phyloP scores from a whole-genome alignment of 2,888 invertebrate genomes.

The Microctonus aethiopoides region DNA sequence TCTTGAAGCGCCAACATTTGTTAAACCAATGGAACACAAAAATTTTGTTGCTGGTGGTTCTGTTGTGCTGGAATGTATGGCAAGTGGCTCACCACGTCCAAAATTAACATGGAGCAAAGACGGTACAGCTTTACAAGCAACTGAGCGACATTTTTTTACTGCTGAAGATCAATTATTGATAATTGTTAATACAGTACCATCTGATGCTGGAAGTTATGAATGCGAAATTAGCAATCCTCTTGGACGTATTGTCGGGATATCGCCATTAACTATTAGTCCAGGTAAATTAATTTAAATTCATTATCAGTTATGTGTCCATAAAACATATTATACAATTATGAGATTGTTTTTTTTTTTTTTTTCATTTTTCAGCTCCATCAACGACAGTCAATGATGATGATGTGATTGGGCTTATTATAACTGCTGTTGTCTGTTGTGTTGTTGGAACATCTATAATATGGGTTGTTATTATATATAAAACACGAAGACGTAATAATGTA shows the following conservation, averaged over 20 bases:
- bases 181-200: conserved; percentile 81
- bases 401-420: conserved; percentile 87
- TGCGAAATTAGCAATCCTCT: conserved; percentile 90
- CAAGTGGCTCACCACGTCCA: conserved; percentile 86
- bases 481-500: conserved; percentile 75
- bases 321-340: not conserved
- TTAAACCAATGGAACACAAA: conserved; percentile 86
- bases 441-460: conserved; percentile 91
- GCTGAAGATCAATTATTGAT: conserved; percentile 88
- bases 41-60: conserved; percentile 84
- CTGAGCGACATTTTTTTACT: conserved; percentile 87
- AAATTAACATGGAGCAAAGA: conserved; percentile 88
- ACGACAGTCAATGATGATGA: conserved; percentile 76
- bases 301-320: not conserved
- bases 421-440: conserved; percentile 90
- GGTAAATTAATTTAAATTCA: conserved; percentile 55
- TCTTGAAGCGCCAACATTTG: conserved; percentile 86
- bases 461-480: conserved; percentile 91
- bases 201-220: conserved; percentile 88
- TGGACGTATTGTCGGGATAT: conserved; percentile 80
- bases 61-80: conserved; percentile 89
- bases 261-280: conserved; percentile 78
- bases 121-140: conserved; percentile 76
- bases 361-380: conserved; percentile 65
- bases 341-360: conserved; percentile 11